Percentiles rank a stretch among this genome's conserved stretches.
Evolutionary conservation across 2,797 vertebrate genomes (phyloP).

Genomic region (Clarias platycephalus): DNA sequence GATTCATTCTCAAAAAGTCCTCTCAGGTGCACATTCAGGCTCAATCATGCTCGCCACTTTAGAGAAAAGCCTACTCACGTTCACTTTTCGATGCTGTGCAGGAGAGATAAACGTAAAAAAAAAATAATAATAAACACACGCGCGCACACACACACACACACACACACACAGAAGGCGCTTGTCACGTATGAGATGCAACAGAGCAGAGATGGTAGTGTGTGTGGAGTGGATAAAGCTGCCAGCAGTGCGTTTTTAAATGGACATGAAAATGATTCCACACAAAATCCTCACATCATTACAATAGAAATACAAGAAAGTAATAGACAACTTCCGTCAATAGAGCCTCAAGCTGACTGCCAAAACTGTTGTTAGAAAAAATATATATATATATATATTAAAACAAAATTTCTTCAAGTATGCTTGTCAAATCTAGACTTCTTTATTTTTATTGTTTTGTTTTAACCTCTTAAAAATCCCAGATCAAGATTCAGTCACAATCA

Average conservation of each 20-base stretch:
- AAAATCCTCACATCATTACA: neutral
- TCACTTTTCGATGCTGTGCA: slow-evolving; percentile 58
- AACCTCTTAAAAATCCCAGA: neutral
- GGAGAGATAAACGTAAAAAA: slow-evolving; percentile 55
- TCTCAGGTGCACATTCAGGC: slow-evolving; percentile 46
- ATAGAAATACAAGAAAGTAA: neutral
- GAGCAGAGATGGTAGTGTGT: slow-evolving; percentile 35
- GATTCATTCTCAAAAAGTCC: slow-evolving; percentile 28
- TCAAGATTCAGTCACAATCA: too few species aligned
- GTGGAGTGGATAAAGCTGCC: neutral
- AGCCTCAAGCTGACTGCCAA: neutral
- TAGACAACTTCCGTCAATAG: neutral
- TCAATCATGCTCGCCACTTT: slow-evolving; percentile 53
- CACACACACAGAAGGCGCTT: slow-evolving; percentile 44
- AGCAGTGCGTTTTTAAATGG: neutral
- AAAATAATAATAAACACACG: neutral
- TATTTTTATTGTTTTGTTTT: neutral
- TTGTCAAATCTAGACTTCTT: neutral
- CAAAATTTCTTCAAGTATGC: neutral
- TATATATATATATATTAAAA: too few species aligned
- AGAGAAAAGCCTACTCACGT: slow-evolving; percentile 59
- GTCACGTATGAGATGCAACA: slow-evolving; percentile 54
- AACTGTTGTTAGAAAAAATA: neutral
- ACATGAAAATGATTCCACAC: neutral
- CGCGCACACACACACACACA: slow-evolving; percentile 26